Percentiles rank a stretch among this genome's conserved stretches.
Evolutionary conservation across 1,140 invertebrate genomes (phyloP).

Genomic region (Temnothorax curvispinosus): DNA sequence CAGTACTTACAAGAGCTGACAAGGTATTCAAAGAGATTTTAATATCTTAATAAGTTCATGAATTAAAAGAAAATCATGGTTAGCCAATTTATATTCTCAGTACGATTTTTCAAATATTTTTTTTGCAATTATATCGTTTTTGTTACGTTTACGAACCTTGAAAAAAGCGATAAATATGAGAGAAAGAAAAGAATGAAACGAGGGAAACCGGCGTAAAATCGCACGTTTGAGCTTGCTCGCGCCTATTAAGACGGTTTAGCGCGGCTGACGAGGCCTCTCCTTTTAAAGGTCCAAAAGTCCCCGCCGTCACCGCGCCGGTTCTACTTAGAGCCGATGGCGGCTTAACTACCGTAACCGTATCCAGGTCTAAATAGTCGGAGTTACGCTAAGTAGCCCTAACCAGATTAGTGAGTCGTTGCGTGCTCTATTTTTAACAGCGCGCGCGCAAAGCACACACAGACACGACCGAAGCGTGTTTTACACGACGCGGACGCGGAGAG

Average conservation of each 20-base stretch:
- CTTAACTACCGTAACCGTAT: conserved; percentile 80
- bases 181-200: conserved; percentile 49
- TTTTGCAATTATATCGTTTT: background rate
- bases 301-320: conserved; percentile 35
- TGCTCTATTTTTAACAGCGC: conserved; percentile 85
- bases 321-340: conserved; percentile 69
- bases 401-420: conserved; percentile 85
- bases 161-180: background rate
- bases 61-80: background rate
- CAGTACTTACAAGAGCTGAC: background rate
- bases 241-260: conserved; percentile 83
- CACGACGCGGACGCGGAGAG: conserved; percentile 3
- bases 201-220: conserved; percentile 73
- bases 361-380: conserved; percentile 85
- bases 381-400: conserved; percentile 85
- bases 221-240: conserved; percentile 68
- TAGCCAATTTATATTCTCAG: background rate
- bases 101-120: background rate
- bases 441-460: conserved; percentile 45
- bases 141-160: background rate
- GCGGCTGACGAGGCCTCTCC: conserved; percentile 76
- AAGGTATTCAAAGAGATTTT: background rate
- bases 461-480: conserved; percentile 62
- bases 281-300: conserved; percentile 53
- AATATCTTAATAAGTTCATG: background rate